A percentile compares a stretch with the other conserved stretches of the same genome.
Evolutionary conservation across 2,888 invertebrate species (phyloP).

Genomic region (Choristoneura rosaceana): DNA sequence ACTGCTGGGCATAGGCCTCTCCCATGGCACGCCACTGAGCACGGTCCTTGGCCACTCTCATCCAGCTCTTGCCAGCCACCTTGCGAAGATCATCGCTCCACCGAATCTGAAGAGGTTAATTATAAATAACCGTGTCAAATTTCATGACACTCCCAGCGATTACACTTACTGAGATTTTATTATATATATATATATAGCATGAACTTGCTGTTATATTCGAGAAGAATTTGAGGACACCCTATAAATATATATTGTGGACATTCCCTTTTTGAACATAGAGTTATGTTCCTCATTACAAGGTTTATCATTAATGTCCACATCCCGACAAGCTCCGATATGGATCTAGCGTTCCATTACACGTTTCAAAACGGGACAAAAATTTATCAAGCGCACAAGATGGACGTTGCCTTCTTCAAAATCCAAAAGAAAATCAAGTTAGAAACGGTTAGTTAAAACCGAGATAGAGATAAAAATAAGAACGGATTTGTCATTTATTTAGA

Average conservation of each 20-base stretch:
- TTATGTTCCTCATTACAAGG: slow-evolving; percentile 24
- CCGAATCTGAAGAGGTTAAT: too few species aligned
- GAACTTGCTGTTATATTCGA: too few species aligned
- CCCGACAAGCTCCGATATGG: slow-evolving; percentile 28
- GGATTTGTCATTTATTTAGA: slow-evolving; percentile 19
- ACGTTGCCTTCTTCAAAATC: slow-evolving; percentile 25
- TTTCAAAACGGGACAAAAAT: slow-evolving; percentile 25
- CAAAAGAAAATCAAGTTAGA: slow-evolving; percentile 1
- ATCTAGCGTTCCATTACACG: slow-evolving; percentile 32
- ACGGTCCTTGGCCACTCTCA: too few species aligned
- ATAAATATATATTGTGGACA: neutral
- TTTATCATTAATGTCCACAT: slow-evolving; percentile 36
- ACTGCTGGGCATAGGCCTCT: too few species aligned
- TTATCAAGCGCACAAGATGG: slow-evolving; percentile 24
- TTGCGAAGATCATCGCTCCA: too few species aligned
- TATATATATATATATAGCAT: too few species aligned
- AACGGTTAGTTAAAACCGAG: neutral
- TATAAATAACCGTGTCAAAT: too few species aligned
- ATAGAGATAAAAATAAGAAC: slow-evolving; percentile 1
- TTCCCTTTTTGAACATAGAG: slow-evolving; percentile 7
- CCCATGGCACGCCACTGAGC: too few species aligned
- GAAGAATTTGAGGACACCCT: too few species aligned
- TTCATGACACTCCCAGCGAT: too few species aligned
- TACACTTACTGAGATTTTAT: too few species aligned
- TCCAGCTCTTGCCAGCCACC: too few species aligned